A percentile compares a stretch with the other conserved stretches of the same genome.
Conservation (phyloP, 2,113 vertebrate species). For the Lophura nycthemera region DNA sequence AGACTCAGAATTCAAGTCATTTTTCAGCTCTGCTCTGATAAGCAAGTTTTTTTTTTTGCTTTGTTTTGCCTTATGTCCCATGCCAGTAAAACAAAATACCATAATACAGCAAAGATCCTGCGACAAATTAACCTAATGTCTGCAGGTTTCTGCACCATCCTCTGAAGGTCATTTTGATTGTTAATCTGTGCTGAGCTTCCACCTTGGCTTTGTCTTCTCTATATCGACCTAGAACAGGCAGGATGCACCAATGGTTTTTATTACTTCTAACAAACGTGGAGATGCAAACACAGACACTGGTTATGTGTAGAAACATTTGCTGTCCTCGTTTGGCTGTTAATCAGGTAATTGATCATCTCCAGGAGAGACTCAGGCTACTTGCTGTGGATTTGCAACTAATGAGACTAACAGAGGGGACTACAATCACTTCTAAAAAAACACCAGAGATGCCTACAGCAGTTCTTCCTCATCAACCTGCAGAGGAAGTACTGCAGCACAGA, state of each 20-base stretch:
- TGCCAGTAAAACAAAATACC: background rate
- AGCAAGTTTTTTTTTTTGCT: background rate
- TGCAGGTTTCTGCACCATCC: no score
- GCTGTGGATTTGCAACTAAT: background rate
- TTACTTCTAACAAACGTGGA: background rate
- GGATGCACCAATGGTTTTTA: background rate
- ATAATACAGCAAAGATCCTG: no score
- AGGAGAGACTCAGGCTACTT: background rate
- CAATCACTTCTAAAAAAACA: background rate
- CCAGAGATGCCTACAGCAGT: background rate
- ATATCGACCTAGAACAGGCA: background rate
- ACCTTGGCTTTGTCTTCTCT: background rate
- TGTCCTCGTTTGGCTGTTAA: background rate
- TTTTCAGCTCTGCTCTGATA: background rate
- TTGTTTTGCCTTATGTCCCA: background rate
- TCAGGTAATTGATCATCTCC: background rate
- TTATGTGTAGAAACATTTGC: background rate
- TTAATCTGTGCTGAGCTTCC: background rate
- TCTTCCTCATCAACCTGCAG: background rate
- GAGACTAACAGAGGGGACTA: background rate
- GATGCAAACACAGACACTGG: background rate
- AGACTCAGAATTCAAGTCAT: background rate
- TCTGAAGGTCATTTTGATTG: background rate
- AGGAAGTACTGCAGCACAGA: background rate
- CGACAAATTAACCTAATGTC: background rate